phyloP scores from a whole-genome alignment of 2,113 vertebrate species.

The Mus spicilegus region DNA sequence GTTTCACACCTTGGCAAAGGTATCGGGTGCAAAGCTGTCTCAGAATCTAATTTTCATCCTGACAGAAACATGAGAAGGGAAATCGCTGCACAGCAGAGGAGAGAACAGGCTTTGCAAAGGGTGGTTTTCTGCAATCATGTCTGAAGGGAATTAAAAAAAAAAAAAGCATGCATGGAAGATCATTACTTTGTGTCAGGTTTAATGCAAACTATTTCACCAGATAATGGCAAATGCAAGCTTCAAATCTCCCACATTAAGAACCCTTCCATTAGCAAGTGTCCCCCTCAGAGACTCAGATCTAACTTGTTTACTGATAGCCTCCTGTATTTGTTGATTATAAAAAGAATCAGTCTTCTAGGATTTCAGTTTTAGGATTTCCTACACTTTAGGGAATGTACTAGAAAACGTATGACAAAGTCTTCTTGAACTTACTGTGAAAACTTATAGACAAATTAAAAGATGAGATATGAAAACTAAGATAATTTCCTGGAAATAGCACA shows the following conservation, averaged over 20 bases:
- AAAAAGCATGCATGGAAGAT: constrained; percentile 28
- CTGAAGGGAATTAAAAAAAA: constrained; percentile 51
- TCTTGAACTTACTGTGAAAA: neutral
- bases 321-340: constrained; percentile 56
- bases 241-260: constrained; percentile 60
- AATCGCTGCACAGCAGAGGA: constrained; percentile 16
- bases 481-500: constrained; percentile 6
- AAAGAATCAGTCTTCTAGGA: constrained; percentile 39
- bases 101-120: neutral
- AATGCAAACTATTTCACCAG: constrained; percentile 57
- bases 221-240: constrained; percentile 60
- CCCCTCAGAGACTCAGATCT: constrained; percentile 1
- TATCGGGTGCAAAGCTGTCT: constrained; percentile 56
- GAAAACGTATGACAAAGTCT: constrained; percentile 19
- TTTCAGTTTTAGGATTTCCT: constrained; percentile 48
- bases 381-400: neutral
- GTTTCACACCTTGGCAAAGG: constrained; percentile 73
- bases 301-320: constrained; percentile 49
- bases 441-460: neutral
- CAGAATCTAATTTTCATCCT: constrained; percentile 77
- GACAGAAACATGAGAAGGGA: constrained; percentile 67
- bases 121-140: constrained; percentile 49
- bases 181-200: constrained; percentile 60
- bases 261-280: constrained; percentile 47
- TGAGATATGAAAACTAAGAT: neutral